Conservation (phyloP, 2,888 invertebrate species). For the Argynnis bischoffii region DNA sequence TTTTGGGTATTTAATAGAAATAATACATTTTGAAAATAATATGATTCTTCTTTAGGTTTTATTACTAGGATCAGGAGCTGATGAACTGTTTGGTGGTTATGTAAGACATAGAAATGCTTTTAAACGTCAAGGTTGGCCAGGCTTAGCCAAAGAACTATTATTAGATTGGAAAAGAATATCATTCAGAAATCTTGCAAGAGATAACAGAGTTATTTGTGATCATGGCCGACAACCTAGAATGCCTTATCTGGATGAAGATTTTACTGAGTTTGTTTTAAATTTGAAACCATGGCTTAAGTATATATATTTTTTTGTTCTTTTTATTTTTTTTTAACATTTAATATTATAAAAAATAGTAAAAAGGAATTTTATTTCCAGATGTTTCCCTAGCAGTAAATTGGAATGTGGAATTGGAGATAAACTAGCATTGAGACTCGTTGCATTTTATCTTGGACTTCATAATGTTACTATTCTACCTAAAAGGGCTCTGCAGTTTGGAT, state of each 20-base stretch:
- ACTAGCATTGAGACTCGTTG: conserved; percentile 89
- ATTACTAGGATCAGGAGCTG: conserved; percentile 96
- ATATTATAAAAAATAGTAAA: background rate
- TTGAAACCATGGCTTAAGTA: conserved; percentile 87
- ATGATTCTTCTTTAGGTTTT: conserved; percentile 82
- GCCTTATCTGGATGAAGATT: conserved; percentile 89
- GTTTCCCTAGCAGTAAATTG: conserved; percentile 80
- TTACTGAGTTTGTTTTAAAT: conserved; percentile 84
- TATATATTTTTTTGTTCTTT: conserved; percentile 41
- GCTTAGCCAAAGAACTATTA: conserved; percentile 84
- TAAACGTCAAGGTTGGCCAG: conserved; percentile 79
- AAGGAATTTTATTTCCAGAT: conserved; percentile 63
- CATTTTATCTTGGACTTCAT: conserved; percentile 85
- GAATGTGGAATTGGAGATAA: conserved; percentile 96
- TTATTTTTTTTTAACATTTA: background rate
- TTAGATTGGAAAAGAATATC: conserved; percentile 94
- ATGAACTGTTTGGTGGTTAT: conserved; percentile 98
- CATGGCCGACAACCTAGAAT: conserved; percentile 92
- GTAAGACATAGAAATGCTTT: conserved; percentile 91
- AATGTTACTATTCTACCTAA: conserved; percentile 89
- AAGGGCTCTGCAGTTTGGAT: conserved; percentile 98
- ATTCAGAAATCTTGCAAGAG: conserved; percentile 95
- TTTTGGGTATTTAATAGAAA: background rate
- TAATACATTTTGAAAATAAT: background rate
- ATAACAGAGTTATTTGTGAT: conserved; percentile 96